phyloP scores from a whole-genome alignment of 2,113 vertebrate genomes.

The Halichoerus grypus region DNA sequence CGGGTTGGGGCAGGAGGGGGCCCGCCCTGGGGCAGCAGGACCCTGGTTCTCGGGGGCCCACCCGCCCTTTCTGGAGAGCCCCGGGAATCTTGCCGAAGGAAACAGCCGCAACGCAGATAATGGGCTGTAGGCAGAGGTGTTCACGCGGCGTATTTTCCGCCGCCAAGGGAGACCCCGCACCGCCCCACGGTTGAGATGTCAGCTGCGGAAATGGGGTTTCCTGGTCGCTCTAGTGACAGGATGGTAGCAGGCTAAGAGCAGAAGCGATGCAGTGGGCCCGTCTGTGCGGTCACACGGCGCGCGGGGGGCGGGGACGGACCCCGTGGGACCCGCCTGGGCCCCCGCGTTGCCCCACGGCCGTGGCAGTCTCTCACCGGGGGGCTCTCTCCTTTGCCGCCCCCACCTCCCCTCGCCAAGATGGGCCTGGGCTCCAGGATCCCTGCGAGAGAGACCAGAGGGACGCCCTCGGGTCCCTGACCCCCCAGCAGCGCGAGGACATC shows the following conservation, averaged over 20 bases:
- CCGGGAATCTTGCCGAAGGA: background rate
- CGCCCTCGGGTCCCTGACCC: constrained; percentile 84
- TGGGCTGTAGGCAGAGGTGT: accelerated
- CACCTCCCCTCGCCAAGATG: constrained; percentile 82
- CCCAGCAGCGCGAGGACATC: constrained; percentile 89
- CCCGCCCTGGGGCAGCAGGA: background rate
- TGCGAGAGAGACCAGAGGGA: constrained; percentile 90
- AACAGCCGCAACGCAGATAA: background rate
- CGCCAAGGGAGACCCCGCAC: background rate
- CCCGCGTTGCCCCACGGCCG: accelerated
- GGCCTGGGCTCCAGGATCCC: constrained; percentile 90
- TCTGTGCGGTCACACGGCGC: accelerated
- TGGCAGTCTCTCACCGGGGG: background rate
- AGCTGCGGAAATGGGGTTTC: background rate
- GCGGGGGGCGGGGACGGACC: accelerated
- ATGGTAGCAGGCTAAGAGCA: background rate
- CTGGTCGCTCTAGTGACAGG: background rate
- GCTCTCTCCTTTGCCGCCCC: background rate
- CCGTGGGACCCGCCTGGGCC: background rate
- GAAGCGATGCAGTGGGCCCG: background rate
- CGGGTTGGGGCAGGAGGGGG: too few species aligned
- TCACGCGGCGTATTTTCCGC: accelerated
- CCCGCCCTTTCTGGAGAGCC: background rate
- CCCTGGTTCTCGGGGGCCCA: background rate
- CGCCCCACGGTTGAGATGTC: background rate